Evolutionary conservation across 2,113 vertebrate genomes (phyloP).

Genomic region (Rostratula benghalensis): DNA sequence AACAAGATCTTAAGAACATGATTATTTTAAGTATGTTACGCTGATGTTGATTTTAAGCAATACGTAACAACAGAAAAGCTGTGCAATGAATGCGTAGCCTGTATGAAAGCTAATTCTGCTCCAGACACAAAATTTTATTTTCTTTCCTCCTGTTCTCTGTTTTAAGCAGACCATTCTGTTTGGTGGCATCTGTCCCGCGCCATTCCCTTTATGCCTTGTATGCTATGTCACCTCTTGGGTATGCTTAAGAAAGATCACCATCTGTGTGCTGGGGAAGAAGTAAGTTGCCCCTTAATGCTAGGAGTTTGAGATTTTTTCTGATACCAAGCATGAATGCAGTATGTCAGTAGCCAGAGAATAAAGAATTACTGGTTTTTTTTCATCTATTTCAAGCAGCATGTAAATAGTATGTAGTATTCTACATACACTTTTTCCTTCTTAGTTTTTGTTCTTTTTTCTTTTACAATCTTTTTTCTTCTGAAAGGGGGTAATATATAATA

Average conservation of each 20-base stretch:
- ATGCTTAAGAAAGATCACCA: neutral
- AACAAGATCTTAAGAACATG: neutral
- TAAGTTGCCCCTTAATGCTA: neutral
- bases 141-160: neutral
- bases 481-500: neutral
- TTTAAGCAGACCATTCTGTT: neutral
- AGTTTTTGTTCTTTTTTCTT: neutral
- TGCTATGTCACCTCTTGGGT: neutral
- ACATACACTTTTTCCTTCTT: neutral
- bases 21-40: neutral
- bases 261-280: neutral
- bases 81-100: neutral
- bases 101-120: neutral
- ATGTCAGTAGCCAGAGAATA: neutral
- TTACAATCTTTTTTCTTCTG: neutral
- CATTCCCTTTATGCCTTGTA: neutral
- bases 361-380: neutral
- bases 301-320: neutral
- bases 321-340: neutral
- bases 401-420: neutral
- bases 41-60: neutral
- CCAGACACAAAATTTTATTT: neutral
- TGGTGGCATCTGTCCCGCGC: neutral
- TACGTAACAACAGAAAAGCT: neutral
- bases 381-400: neutral